These are phyloP conservation scores for Eptatretus burgeri DNA, from an alignment of 2,113 vertebrate species.

Conservation along the genomic window DNA sequence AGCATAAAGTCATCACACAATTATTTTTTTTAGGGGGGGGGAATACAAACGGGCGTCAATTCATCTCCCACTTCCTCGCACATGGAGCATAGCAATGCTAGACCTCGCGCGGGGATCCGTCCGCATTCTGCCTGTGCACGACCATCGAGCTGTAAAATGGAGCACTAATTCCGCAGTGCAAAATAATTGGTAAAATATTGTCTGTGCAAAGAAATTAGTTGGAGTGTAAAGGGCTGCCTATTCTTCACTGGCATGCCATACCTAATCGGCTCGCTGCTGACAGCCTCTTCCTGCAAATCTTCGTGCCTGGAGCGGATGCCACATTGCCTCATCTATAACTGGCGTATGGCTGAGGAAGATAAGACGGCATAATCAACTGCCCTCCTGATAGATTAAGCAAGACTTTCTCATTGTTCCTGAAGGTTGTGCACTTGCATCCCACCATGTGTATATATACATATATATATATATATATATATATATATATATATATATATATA, in stretches of 20 bases:
- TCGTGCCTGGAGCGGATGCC: background rate
- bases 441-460: too few relatives aligned
- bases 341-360: conserved; percentile 1
- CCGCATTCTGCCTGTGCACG: too few relatives aligned
- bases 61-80: too few relatives aligned
- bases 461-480: too few relatives aligned
- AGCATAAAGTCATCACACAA: too few relatives aligned
- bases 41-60: too few relatives aligned
- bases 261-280: conserved; percentile 2
- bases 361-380: background rate
- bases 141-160: too few relatives aligned
- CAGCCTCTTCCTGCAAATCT: conserved; percentile 4
- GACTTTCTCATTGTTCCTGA: background rate
- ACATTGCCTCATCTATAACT: conserved; percentile 1
- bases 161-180: background rate
- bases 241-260: conserved; percentile 1
- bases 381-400: background rate
- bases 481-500: too few relatives aligned
- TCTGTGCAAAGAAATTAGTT: conserved; percentile 4
- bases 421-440: background rate
- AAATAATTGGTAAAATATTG: conserved; percentile 7
- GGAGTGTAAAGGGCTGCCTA: conserved; percentile 1
- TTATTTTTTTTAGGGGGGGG: too few relatives aligned
- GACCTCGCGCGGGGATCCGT: too few relatives aligned
- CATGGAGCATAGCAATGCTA: too few relatives aligned